phyloP scores from a whole-genome alignment of 2,797 vertebrate species.

The Sebastes ruberrimus region DNA sequence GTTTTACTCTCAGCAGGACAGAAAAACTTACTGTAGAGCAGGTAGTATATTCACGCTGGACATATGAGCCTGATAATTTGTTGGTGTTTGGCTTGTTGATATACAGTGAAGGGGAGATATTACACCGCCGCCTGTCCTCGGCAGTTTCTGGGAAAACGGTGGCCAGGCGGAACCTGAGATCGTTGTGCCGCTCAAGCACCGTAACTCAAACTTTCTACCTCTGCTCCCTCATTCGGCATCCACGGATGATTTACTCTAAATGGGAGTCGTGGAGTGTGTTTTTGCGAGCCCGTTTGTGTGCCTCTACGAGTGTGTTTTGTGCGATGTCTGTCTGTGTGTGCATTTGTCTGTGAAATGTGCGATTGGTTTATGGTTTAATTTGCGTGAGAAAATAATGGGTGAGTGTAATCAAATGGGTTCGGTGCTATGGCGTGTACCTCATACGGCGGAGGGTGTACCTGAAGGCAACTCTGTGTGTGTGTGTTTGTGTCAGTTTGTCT shows the following conservation, averaged over 20 bases:
- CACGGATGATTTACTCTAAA: conserved; percentile 63
- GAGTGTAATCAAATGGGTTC: conserved; percentile 34
- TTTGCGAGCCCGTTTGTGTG: neutral
- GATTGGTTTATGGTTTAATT: conserved; percentile 52
- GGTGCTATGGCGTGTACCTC: conserved; percentile 16
- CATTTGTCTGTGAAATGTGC: conserved; percentile 46
- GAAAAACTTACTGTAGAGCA: neutral
- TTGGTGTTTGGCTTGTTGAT: conserved; percentile 56
- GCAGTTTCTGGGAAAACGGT: conserved; percentile 56
- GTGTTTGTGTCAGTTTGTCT: conserved; percentile 31
- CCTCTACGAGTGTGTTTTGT: neutral
- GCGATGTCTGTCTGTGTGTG: conserved; percentile 11
- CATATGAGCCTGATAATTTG: conserved; percentile 38
- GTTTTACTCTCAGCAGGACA: neutral
- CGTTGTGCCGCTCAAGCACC: conserved; percentile 23
- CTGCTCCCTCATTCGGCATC: conserved; percentile 48
- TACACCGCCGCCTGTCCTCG: conserved; percentile 52
- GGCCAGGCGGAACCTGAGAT: conserved; percentile 30
- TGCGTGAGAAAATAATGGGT: conserved; percentile 54
- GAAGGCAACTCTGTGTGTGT: conserved; percentile 13
- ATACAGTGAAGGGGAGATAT: conserved; percentile 45
- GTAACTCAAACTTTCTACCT: conserved; percentile 63
- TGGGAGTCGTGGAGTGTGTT: conserved; percentile 23
- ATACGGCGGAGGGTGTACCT: neutral
- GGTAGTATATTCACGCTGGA: conserved; percentile 26